Base-by-base conservation (phyloP, 2,113 vertebrate species). In the Ceyx cyanopectus region DNA sequence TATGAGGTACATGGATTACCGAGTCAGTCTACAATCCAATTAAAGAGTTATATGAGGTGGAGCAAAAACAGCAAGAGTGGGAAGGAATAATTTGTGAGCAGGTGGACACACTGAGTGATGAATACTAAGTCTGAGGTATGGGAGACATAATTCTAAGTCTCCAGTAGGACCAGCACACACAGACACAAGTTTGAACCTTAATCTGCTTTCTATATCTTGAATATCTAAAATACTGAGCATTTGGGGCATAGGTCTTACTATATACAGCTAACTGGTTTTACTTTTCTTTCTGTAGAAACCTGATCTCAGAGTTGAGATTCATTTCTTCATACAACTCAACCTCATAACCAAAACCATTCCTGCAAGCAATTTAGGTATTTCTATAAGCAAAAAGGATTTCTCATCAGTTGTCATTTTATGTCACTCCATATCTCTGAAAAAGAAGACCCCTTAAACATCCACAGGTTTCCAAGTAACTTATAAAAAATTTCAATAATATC, bases 131-230 rank as follows among this genome's bases (percentile, higher is more conserved):
- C 2, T 41, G 37, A 34, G 12, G 4, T 23, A 18, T 3, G 10
- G 17, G 24, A 81, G 3, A 70, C 12, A 3, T 14, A 67, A 1
- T 14, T 15, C 43, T 29, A 26, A 70, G 9, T 27, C 18, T 84
- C 22, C 40, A 34, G 29, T 2, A 43, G 23, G n/a, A 63, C 6
- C 15, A 81, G 53, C 16, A 48, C 13, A 26, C 18, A 20, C 13
- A 51, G 21, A 45, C 3, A 12, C 0, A 0, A 61, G 2, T 16
- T 57, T 72, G 6, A 40, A 58, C 27, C 21, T 60, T 21, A 60
- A 65, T 50, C 10, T 51, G 4, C 21, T 27, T 29, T 57, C 22
- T 40, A 10, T 14, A 10, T 9, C 51, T 34, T 80, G 18, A 82
- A 17, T 21, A 70, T 18, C 14, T 37, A 4, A 86, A 69, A 53